Conservation (phyloP, 2,797 vertebrate species). For the Takifugu rubripes region DNA sequence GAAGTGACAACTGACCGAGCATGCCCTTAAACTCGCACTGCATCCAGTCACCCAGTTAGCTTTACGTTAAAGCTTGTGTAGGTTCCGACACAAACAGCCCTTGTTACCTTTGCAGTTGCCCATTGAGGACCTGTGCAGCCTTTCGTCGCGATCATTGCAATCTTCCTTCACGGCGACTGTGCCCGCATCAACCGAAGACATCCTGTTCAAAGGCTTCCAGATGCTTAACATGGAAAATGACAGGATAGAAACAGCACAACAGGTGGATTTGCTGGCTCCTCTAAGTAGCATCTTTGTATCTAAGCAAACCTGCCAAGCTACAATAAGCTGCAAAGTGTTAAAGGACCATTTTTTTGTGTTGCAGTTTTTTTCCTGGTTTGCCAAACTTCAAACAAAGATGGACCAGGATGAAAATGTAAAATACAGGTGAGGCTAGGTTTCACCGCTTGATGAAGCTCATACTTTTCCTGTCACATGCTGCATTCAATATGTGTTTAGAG, state of each 20-base stretch:
- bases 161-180: constrained; percentile 77
- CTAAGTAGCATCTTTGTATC: not conserved
- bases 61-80: not conserved
- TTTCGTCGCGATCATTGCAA: constrained; percentile 81
- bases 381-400: constrained; percentile 89
- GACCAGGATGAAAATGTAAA: constrained; percentile 91
- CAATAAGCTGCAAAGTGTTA: not conserved
- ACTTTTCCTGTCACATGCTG: not conserved
- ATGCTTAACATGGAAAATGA: constrained; percentile 84
- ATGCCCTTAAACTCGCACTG: not conserved
- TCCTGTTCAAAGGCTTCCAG: constrained; percentile 87
- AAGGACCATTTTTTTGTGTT: constrained; percentile 42
- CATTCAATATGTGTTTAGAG: too few species aligned
- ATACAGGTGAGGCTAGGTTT: constrained; percentile 79
- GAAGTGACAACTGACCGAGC: not conserved
- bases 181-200: constrained; percentile 89
- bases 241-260: constrained; percentile 93
- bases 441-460: not conserved
- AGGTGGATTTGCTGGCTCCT: constrained; percentile 69
- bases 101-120: constrained; percentile 80
- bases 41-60: constrained; percentile 28
- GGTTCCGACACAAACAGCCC: not conserved
- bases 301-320: not conserved
- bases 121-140: constrained; percentile 90
- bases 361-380: constrained; percentile 98